Evolutionary conservation across 1,140 invertebrate species (phyloP).

Genomic region (Heliothis virescens): DNA sequence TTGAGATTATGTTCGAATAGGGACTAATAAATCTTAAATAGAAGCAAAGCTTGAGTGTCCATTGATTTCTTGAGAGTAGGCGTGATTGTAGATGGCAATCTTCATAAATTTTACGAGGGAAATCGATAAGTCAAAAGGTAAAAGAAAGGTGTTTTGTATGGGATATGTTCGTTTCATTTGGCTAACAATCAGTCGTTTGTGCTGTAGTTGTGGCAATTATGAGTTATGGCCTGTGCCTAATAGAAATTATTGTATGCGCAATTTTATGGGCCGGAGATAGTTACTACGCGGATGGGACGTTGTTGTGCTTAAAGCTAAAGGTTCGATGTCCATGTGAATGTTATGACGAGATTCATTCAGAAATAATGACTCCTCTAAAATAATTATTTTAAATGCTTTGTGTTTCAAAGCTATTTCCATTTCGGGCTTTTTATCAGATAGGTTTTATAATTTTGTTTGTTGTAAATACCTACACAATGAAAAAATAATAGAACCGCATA

Average conservation of each 20-base stretch:
- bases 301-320: constrained; percentile 16
- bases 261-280: not conserved
- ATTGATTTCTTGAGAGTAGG: constrained; percentile 77
- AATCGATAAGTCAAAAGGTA: constrained; percentile 63
- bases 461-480: not conserved
- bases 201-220: constrained; percentile 53
- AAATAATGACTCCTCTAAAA: not conserved
- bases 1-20: constrained; percentile 79
- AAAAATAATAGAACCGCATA: not conserved
- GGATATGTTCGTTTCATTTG: constrained; percentile 59
- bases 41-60: constrained; percentile 63
- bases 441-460: not conserved
- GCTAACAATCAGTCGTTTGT: constrained; percentile 67
- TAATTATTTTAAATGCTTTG: not conserved
- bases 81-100: constrained; percentile 74
- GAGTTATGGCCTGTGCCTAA: constrained; percentile 54
- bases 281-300: not conserved
- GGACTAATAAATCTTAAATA: constrained; percentile 79
- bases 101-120: constrained; percentile 79
- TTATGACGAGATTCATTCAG: constrained; percentile 19
- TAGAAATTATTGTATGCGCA: constrained; percentile 53
- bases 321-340: not conserved
- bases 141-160: constrained; percentile 57
- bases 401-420: not conserved
- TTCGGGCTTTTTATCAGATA: too few relatives aligned